Evolutionary conservation across 2,113 vertebrate genomes (phyloP).

Genomic region (Myanophis thanlyinensis): DNA sequence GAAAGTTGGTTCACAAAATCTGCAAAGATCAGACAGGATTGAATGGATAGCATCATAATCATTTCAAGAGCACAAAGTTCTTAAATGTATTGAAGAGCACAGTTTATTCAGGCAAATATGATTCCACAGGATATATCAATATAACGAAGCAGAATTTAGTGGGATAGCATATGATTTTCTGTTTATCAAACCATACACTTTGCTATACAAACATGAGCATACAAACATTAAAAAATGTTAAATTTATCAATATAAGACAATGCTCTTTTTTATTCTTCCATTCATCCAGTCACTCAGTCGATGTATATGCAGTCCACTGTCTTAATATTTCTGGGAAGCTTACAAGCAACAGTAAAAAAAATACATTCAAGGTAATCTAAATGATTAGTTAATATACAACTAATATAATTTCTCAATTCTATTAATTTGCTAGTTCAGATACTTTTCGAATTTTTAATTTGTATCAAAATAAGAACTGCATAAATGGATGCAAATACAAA

Average conservation of each 20-base stretch:
- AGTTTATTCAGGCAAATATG: neutral
- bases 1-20: neutral
- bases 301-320: neutral
- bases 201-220: neutral
- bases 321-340: neutral
- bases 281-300: neutral
- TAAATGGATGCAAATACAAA: neutral
- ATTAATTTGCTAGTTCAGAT: neutral
- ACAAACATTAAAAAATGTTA: neutral
- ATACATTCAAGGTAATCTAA: neutral
- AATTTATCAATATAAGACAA: neutral
- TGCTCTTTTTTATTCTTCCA: neutral
- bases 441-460: neutral
- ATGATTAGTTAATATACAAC: neutral
- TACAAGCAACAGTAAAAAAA: neutral
- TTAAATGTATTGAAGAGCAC: neutral
- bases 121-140: neutral
- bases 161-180: neutral
- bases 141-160: neutral
- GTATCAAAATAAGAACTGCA: neutral
- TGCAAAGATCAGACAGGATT: neutral
- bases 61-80: neutral
- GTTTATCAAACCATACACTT: neutral
- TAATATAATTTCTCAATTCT: neutral
- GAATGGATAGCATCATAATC: neutral